phyloP scores from a whole-genome alignment of 2,888 invertebrate genomes.

The Drosophila paracracens region DNA sequence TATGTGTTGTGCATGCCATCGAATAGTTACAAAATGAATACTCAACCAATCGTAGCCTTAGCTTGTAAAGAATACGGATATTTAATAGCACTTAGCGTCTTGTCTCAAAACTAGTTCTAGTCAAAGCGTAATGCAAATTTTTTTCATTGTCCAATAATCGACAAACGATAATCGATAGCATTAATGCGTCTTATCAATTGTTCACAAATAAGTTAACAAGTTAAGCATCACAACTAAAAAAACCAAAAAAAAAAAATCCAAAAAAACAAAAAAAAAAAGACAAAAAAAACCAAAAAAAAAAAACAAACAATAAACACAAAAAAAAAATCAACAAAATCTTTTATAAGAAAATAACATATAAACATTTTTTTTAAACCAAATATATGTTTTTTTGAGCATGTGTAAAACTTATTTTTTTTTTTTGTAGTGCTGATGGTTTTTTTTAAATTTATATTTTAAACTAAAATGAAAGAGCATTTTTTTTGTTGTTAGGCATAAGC shows the following conservation, averaged over 20 bases:
- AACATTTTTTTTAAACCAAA: conserved; percentile 29
- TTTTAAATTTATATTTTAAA: conserved; percentile 54
- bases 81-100: conserved; percentile 51
- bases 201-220: conserved; percentile 36
- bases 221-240: conserved; percentile 2
- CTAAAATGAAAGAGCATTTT: conserved; percentile 30
- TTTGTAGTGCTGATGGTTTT: conserved; percentile 49
- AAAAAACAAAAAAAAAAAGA: conserved; percentile 10
- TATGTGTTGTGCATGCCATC: not conserved
- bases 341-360: conserved; percentile 27
- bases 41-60: conserved; percentile 79
- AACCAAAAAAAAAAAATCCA: not conserved
- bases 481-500: conserved; percentile 71
- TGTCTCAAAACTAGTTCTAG: conserved; percentile 56
- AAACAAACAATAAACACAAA: conserved; percentile 2
- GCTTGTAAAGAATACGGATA: conserved; percentile 58
- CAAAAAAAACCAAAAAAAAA: not conserved
- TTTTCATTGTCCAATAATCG: conserved; percentile 55
- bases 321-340: conserved; percentile 23
- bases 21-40: conserved; percentile 44
- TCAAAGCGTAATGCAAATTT: conserved; percentile 49
- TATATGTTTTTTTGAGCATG: conserved; percentile 50
- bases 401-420: conserved; percentile 46
- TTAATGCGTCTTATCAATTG: conserved; percentile 36
- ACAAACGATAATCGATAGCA: conserved; percentile 39